A percentile compares a stretch with the other conserved stretches of the same genome.
Evolutionary conservation across 2,888 invertebrate genomes (phyloP).

Genomic region (Cabera pusaria): DNA sequence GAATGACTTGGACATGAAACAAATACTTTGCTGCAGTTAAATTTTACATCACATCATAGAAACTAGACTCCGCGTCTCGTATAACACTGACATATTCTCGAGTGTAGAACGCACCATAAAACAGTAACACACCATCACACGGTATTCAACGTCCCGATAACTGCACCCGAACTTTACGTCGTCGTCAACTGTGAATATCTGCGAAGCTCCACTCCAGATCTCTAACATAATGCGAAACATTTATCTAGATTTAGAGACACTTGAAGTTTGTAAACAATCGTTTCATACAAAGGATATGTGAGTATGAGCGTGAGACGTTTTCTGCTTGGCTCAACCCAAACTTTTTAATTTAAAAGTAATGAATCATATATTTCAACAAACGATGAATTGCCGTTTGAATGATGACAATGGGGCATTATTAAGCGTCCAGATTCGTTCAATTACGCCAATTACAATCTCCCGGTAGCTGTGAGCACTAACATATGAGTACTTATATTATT

Average conservation of each 20-base stretch:
- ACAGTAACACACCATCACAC: constrained; percentile 31
- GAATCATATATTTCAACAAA: constrained; percentile 77
- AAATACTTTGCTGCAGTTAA: constrained; percentile 8
- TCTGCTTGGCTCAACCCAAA: constrained; percentile 36
- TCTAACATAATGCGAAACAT: constrained; percentile 30
- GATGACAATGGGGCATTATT: constrained; percentile 79
- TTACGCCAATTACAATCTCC: constrained; percentile 81
- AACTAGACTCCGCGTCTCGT: constrained; percentile 14
- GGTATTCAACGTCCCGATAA: constrained; percentile 30
- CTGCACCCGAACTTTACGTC: constrained; percentile 35
- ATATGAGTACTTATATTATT: constrained; percentile 65
- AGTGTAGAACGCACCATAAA: constrained; percentile 24
- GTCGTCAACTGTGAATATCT: constrained; percentile 20
- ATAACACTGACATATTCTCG: constrained; percentile 12
- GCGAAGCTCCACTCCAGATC: constrained; percentile 26
- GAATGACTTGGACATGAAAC: no score
- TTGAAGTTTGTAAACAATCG: constrained; percentile 29
- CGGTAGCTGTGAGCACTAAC: constrained; percentile 63
- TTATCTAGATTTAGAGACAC: constrained; percentile 31
- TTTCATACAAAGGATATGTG: constrained; percentile 13
- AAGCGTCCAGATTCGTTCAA: constrained; percentile 81
- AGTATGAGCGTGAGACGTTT: background rate
- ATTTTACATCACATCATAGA: constrained; percentile 18
- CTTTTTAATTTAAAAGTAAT: constrained; percentile 70
- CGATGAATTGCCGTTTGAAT: constrained; percentile 79